Conservation (phyloP, 2,113 vertebrate genomes). For the Psittacula cyanocephala region DNA sequence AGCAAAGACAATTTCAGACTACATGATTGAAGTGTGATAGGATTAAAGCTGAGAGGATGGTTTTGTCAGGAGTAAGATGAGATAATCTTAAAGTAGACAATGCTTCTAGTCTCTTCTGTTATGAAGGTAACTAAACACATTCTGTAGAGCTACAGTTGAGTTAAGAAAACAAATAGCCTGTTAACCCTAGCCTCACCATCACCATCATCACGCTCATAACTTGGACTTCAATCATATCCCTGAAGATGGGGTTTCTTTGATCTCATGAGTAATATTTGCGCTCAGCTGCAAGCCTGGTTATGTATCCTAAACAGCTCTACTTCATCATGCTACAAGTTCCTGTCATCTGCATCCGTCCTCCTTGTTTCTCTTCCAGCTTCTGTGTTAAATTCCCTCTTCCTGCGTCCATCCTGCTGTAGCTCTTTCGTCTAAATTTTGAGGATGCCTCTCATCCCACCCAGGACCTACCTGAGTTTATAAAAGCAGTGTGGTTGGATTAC, state of each 20-base stretch:
- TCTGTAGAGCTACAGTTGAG: background rate
- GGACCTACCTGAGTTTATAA: background rate
- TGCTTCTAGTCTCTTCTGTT: background rate
- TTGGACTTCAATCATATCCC: background rate
- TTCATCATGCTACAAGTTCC: background rate
- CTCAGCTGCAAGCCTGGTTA: background rate
- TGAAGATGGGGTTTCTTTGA: background rate
- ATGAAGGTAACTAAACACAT: background rate
- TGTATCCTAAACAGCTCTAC: background rate
- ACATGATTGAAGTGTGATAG: conserved; percentile 46
- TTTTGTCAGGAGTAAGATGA: conserved; percentile 9
- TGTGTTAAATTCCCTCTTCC: background rate
- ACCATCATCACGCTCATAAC: background rate
- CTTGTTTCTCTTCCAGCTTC: background rate
- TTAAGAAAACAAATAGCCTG: background rate
- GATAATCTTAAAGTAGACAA: conserved; percentile 6
- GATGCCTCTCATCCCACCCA: background rate
- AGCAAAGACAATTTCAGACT: conserved; percentile 37
- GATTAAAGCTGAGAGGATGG: conserved; percentile 33
- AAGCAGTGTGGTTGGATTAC: background rate
- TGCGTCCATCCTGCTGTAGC: background rate
- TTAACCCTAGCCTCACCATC: background rate
- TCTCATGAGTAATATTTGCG: background rate
- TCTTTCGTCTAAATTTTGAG: background rate
- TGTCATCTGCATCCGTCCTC: background rate